phyloP scores from a whole-genome alignment of 2,888 invertebrate species.

The Tetanocera ferruginea region DNA sequence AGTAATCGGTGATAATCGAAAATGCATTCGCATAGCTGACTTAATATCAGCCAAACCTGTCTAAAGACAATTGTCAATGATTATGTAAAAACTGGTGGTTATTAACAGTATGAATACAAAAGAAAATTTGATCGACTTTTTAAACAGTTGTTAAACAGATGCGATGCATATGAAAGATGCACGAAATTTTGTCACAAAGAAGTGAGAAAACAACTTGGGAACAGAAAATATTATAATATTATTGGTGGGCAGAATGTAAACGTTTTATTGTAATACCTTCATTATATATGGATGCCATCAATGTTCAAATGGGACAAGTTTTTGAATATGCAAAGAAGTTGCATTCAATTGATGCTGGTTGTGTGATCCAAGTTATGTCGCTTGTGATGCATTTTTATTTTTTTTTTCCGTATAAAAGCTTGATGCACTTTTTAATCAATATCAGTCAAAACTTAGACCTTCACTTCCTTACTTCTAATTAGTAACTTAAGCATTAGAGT shows the following conservation, averaged over 20 bases:
- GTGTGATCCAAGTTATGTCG: background rate
- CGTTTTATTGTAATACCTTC: slow-evolving; percentile 5
- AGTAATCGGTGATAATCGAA: too few species aligned
- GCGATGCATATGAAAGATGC: too few species aligned
- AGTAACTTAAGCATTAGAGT: slow-evolving; percentile 44
- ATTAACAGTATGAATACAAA: too few species aligned
- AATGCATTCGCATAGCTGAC: too few species aligned
- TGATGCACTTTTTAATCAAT: slow-evolving; percentile 31
- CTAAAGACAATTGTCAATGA: too few species aligned
- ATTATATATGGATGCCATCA: slow-evolving; percentile 9
- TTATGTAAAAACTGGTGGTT: too few species aligned
- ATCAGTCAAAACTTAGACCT: slow-evolving; percentile 52
- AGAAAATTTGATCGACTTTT: too few species aligned
- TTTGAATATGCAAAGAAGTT: slow-evolving; percentile 15
- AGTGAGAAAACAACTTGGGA: background rate
- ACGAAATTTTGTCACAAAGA: background rate
- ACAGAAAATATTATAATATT: background rate
- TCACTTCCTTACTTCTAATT: slow-evolving; percentile 34
- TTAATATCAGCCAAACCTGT: too few species aligned
- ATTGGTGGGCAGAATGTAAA: background rate
- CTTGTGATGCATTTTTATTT: background rate
- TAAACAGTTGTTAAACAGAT: too few species aligned
- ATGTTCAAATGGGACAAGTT: background rate
- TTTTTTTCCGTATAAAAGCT: slow-evolving; percentile 55
- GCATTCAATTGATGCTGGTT: background rate